Percentiles rank a stretch among this genome's conserved stretches.
Evolutionary conservation across 2,888 invertebrate genomes (phyloP).

Genomic region (Lepidonotus clava): DNA sequence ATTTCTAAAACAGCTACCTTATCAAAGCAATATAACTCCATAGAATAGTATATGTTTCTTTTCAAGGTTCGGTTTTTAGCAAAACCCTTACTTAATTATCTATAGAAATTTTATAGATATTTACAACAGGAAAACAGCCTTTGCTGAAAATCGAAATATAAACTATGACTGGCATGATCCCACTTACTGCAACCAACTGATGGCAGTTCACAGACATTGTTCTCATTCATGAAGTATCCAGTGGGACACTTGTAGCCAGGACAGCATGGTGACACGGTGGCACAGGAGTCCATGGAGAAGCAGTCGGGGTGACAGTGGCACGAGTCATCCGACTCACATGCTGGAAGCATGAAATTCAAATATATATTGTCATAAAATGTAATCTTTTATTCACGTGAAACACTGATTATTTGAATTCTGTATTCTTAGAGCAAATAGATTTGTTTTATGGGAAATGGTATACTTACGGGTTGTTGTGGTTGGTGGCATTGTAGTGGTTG

Average conservation of each 20-base stretch:
- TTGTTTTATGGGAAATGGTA: neutral
- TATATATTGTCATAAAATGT: neutral
- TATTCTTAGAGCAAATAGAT: neutral
- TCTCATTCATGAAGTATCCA: constrained; percentile 20
- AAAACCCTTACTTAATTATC: too few relatives aligned
- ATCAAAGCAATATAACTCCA: too few relatives aligned
- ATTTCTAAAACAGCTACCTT: too few relatives aligned
- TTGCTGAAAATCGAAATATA: too few relatives aligned
- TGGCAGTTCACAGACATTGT: neutral
- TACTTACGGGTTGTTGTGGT: constrained; percentile 41
- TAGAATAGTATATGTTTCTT: too few relatives aligned
- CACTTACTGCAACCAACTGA: constrained; percentile 18
- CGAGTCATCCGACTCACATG: neutral
- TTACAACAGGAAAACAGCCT: too few relatives aligned
- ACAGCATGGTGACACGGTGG: neutral
- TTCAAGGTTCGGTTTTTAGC: too few relatives aligned
- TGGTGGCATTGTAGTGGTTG: neutral
- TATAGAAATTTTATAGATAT: too few relatives aligned
- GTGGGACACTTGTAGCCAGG: neutral
- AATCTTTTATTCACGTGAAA: neutral
- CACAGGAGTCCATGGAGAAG: constrained; percentile 25
- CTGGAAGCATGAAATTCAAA: neutral
- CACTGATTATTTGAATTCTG: neutral
- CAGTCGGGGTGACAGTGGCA: constrained; percentile 32
- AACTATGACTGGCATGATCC: too few relatives aligned